These are phyloP conservation scores for Melopsittacus undulatus DNA, from an alignment of 2,797 vertebrate genomes.

Conservation along the genomic window DNA sequence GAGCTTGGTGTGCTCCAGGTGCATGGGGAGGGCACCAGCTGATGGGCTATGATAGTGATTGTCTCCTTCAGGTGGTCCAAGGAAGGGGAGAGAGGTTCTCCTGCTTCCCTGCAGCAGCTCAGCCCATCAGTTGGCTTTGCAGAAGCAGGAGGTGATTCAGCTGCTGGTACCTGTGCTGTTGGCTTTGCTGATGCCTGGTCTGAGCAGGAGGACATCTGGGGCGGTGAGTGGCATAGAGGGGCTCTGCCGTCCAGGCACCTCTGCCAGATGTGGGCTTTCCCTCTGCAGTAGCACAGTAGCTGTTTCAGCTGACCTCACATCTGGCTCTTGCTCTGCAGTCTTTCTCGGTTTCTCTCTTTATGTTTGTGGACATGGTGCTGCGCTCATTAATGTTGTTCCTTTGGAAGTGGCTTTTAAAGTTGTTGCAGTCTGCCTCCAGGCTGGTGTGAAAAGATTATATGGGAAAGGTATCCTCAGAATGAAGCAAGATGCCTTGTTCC, in stretches of 20 bases:
- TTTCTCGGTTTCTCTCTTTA: not conserved
- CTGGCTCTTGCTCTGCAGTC: not conserved
- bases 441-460: not conserved
- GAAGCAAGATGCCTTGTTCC: not conserved
- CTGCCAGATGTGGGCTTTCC: not conserved
- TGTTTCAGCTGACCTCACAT: not conserved
- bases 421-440: not conserved
- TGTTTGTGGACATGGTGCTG: not conserved
- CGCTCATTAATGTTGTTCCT: not conserved
- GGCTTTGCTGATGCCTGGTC: accelerated
- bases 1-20: not conserved
- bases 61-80: not conserved
- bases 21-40: not conserved
- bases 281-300: not conserved
- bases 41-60: not conserved
- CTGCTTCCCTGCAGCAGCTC: not conserved
- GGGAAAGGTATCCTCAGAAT: not conserved
- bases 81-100: not conserved
- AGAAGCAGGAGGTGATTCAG: not conserved
- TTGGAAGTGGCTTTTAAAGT: not conserved
- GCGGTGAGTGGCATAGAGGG: not conserved
- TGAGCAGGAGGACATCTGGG: not conserved
- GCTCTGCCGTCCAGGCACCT: not conserved
- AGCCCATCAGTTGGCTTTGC: not conserved
- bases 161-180: accelerated